A percentile compares a stretch with the other conserved stretches of the same genome.
These are phyloP conservation scores for Chrysomallon squamiferum DNA, from an alignment of 1,140 invertebrate genomes.

Conservation along the genomic window DNA sequence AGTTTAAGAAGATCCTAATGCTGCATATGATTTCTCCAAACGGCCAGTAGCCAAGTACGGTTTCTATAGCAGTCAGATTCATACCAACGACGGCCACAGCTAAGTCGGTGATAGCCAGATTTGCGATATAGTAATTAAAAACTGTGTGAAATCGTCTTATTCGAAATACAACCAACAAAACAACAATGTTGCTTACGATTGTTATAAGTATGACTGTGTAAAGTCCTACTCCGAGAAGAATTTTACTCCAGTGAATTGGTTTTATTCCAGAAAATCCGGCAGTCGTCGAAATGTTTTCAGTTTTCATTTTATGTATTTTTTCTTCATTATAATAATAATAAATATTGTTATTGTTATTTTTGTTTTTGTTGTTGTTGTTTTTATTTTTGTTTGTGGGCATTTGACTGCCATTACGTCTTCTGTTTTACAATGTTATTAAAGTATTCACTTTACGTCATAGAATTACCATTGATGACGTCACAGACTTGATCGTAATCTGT, in stretches of 20 bases:
- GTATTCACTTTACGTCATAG: no score
- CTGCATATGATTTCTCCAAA: slow-evolving; percentile 55
- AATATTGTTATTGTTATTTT: no score
- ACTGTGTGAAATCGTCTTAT: slow-evolving; percentile 48
- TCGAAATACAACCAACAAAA: slow-evolving; percentile 44
- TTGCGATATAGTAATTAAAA: slow-evolving; percentile 55
- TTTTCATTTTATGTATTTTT: no score
- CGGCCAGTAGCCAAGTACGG: slow-evolving; percentile 51
- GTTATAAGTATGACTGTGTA: slow-evolving; percentile 34
- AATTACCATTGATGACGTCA: no score
- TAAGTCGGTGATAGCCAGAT: slow-evolving; percentile 52
- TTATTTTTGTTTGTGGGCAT: no score
- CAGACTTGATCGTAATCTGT: no score
- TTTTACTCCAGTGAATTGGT: not conserved
- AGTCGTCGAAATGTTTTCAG: no score
- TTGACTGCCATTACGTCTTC: no score
- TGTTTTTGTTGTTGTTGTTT: no score
- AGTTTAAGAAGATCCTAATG: slow-evolving; percentile 63
- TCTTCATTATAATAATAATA: no score
- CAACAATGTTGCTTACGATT: slow-evolving; percentile 42
- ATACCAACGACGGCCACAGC: slow-evolving; percentile 45
- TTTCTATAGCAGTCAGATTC: slow-evolving; percentile 46
- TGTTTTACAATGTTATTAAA: no score
- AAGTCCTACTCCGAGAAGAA: slow-evolving; percentile 24
- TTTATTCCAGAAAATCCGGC: no score